phyloP scores from a whole-genome alignment of 2,797 vertebrate genomes.

The Lindbergichthys nudifrons region DNA sequence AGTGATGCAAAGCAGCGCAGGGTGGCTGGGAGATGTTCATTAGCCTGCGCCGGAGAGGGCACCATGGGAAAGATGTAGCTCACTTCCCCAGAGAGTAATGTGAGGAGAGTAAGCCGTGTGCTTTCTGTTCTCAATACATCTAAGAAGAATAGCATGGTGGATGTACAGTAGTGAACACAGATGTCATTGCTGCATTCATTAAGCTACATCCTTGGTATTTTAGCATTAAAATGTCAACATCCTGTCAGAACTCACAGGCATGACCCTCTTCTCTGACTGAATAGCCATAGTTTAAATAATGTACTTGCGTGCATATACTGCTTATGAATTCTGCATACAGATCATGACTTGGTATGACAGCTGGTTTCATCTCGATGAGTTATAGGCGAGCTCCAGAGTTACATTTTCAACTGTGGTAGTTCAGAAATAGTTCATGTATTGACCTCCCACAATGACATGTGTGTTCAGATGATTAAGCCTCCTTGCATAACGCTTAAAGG shows the following conservation, averaged over 20 bases:
- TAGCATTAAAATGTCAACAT: conserved; percentile 11
- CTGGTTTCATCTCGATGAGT: conserved; percentile 46
- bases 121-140: background rate
- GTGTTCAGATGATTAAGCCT: conserved; percentile 40
- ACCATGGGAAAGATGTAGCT: conserved; percentile 59
- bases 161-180: background rate
- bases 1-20: conserved; percentile 42
- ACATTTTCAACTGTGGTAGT: conserved; percentile 45
- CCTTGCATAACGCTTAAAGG: conserved; percentile 35
- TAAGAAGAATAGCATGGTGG: background rate
- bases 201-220: background rate
- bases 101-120: conserved; percentile 7
- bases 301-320: conserved; percentile 10
- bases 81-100: conserved; percentile 59
- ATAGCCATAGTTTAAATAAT: conserved; percentile 27
- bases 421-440: conserved; percentile 27
- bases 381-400: conserved; percentile 16
- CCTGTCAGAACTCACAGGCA: background rate
- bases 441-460: conserved; percentile 57
- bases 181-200: conserved; percentile 9
- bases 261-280: background rate
- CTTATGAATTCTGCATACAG: conserved; percentile 37
- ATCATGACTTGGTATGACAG: conserved; percentile 53
- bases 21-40: conserved; percentile 56
- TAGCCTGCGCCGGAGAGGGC: conserved; percentile 45